phyloP scores from a whole-genome alignment of 2,797 vertebrate genomes.

The Schizothorax lantsangensis region DNA sequence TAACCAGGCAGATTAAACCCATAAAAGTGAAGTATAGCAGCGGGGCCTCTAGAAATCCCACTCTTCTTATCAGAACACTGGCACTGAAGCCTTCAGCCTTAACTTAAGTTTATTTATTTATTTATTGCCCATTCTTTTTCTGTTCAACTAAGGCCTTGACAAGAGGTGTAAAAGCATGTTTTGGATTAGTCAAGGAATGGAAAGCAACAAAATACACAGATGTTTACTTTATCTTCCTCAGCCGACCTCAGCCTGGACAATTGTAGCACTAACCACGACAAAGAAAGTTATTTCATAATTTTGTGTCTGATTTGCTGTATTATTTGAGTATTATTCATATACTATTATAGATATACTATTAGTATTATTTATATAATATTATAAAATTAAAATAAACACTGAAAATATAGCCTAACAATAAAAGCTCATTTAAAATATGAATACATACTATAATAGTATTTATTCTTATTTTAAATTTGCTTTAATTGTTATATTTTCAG shows the following conservation, averaged over 20 bases:
- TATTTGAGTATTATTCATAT: neutral
- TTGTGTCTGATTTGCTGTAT: neutral
- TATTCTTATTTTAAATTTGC: neutral
- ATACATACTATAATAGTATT: neutral
- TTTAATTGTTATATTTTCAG: neutral
- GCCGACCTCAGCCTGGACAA: neutral
- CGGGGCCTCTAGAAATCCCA: neutral
- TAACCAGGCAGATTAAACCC: constrained; percentile 50
- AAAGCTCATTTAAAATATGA: neutral
- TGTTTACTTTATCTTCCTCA: neutral
- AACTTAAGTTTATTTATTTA: neutral
- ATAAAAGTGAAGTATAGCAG: constrained; percentile 12
- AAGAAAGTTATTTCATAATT: neutral
- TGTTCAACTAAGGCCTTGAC: neutral
- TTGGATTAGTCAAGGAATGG: neutral
- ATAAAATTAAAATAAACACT: neutral
- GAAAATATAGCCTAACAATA: neutral
- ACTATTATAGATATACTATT: neutral
- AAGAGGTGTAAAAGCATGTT: neutral
- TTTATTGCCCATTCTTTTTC: neutral
- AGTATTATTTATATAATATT: neutral
- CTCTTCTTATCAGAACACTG: constrained; percentile 10
- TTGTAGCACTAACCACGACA: neutral
- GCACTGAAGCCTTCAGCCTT: neutral
- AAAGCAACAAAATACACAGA: neutral